Conservation (phyloP, 2,113 vertebrate genomes). For the Halcyon malimbica region DNA sequence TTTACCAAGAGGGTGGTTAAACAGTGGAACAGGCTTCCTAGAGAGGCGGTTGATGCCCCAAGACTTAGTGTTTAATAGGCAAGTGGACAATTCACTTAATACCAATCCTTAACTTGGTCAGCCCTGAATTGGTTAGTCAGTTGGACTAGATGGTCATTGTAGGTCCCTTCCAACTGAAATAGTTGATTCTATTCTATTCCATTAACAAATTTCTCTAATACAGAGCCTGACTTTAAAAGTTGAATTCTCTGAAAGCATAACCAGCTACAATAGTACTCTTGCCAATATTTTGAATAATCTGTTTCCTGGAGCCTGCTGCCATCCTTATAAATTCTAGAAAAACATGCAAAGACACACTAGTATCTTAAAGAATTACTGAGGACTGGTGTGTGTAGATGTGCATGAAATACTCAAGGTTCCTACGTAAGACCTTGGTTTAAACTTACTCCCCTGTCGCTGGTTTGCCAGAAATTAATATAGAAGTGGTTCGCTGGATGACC, state of each 20-base stretch:
- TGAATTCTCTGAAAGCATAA: background rate
- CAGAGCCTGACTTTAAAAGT: background rate
- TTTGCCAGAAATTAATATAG: background rate
- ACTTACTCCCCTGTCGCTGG: background rate
- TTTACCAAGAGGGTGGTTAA: too few species aligned
- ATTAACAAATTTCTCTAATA: background rate
- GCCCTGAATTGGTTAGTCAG: too few species aligned
- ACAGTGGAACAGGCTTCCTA: too few species aligned
- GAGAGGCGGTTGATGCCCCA: too few species aligned
- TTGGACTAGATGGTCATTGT: background rate
- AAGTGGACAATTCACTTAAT: too few species aligned
- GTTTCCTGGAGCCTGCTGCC: background rate
- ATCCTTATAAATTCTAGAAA: background rate
- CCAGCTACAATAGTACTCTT: background rate
- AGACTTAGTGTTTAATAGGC: background rate
- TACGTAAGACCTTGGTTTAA: background rate
- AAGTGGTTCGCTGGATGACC: background rate
- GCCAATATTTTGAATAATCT: background rate
- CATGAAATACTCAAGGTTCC: background rate
- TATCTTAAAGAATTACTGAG: background rate
- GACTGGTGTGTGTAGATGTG: background rate
- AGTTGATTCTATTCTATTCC: background rate
- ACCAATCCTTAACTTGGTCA: background rate
- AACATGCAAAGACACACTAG: background rate
- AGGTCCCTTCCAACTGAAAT: background rate